A percentile compares a stretch with the other conserved stretches of the same genome.
Conservation (phyloP, 2,888 invertebrate species). For the Phymatocera aterrima region DNA sequence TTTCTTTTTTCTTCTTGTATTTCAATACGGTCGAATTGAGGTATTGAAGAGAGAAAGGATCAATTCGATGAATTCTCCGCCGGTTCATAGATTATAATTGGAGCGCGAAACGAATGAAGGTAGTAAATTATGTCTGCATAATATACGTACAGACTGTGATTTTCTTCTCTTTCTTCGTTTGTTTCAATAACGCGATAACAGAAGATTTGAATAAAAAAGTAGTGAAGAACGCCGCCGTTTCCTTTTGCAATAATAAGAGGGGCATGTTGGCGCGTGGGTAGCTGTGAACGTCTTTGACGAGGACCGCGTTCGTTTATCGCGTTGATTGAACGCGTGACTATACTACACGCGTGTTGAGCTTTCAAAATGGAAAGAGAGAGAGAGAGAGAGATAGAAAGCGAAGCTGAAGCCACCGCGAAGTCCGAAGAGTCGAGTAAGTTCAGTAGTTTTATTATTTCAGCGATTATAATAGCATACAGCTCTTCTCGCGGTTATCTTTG, state of each 20-base stretch:
- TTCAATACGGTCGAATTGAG: too few species aligned
- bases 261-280: conserved; percentile 12
- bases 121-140: too few species aligned
- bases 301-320: conserved; percentile 22
- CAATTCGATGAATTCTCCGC: too few species aligned
- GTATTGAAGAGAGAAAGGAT: too few species aligned
- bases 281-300: conserved; percentile 33
- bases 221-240: conserved; percentile 14
- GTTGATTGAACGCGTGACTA: conserved; percentile 24
- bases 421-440: background rate
- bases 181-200: background rate
- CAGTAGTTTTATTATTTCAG: background rate
- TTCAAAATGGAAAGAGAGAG: too few species aligned
- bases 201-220: background rate
- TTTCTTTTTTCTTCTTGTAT: too few species aligned
- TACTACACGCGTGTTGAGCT: too few species aligned
- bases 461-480: too few species aligned
- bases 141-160: too few species aligned
- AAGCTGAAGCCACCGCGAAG: background rate
- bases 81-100: too few species aligned
- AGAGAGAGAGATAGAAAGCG: too few species aligned
- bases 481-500: conserved; percentile 45
- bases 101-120: too few species aligned
- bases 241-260: conserved; percentile 11
- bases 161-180: background rate